These are phyloP conservation scores for Brenthis hecate DNA, from an alignment of 2,888 invertebrate species.

Conservation along the genomic window DNA sequence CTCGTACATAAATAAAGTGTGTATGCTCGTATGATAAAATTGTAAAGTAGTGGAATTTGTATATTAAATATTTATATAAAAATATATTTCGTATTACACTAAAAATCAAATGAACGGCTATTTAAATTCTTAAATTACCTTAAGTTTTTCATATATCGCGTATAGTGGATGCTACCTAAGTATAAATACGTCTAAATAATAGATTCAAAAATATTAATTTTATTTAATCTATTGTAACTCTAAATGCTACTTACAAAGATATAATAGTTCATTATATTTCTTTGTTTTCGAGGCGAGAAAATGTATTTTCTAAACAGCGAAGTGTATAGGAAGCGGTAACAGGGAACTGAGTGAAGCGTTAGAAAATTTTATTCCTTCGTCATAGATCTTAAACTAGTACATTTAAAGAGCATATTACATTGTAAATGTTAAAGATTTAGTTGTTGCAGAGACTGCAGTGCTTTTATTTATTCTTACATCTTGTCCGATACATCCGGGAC, in stretches of 20 bases:
- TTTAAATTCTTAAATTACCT: no score
- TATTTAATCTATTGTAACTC: no score
- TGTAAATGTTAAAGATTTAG: constrained; percentile 62
- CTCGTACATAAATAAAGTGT: no score
- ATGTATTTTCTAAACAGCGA: constrained; percentile 57
- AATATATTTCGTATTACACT: no score
- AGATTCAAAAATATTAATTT: background rate
- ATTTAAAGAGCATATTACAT: constrained; percentile 25
- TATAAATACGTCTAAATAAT: no score
- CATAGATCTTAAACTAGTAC: constrained; percentile 12
- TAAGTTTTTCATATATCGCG: no score
- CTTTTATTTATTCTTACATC: constrained; percentile 78
- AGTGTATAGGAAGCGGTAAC: constrained; percentile 60
- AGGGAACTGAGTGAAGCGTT: constrained; percentile 43
- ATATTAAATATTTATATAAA: no score
- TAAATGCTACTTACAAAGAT: background rate
- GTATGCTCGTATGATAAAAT: no score
- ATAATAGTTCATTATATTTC: constrained; percentile 52
- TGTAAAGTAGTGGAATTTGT: no score
- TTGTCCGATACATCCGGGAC: constrained; percentile 70
- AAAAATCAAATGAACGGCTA: no score
- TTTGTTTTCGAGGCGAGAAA: constrained; percentile 59
- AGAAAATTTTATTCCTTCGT: background rate
- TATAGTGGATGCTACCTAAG: no score
- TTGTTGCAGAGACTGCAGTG: constrained; percentile 48